Evolutionary conservation across 2,797 vertebrate species (phyloP), one percentile per base, ranked within the genome.

Genomic region (Macroramphosus scolopax): DNA sequence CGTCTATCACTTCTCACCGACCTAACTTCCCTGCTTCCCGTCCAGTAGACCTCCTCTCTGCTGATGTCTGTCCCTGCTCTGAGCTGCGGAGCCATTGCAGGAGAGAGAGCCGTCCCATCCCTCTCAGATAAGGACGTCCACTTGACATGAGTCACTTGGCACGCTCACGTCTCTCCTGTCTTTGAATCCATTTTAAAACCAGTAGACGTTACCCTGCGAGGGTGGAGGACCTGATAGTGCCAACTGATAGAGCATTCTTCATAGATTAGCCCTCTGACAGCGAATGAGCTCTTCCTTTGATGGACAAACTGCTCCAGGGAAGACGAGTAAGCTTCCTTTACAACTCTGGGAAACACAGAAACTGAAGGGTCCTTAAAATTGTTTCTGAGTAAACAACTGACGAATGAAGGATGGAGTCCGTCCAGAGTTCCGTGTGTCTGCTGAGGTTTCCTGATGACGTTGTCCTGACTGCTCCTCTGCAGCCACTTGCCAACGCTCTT

Each of bases 71-170:
- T n/a, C n/a, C n/a, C n/a, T n/a, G n/a, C n/a, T n/a, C n/a, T n/a
- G n/a, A n/a, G n/a, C n/a, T n/a, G n/a, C n/a, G n/a, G n/a, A n/a
- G n/a, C n/a, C n/a, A n/a, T n/a, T n/a, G n/a, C n/a, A n/a, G n/a
- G n/a, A n/a, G 38, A 65, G 56, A 48, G 74, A 70, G 57, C 69
- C 80, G 44, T 54, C 81, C 68, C 81, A 78, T 80, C 85, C 65
- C 72, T 64, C 42, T 51, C 3, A 84, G 89, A 91, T 89, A 91
- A 88, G 81, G 44, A 74, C 6, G 75, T 68, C 82, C 87, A 90
- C 88, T 90, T 88, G 82, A 90, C 84, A 72, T 30, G 34, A 80
- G 75, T 84, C 87, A 84, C 82, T 70, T 88, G 79, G 63, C 28
- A 6, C 9, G 7, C 43, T 71, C 68, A 16, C 52, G 33, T 48